Evolutionary conservation across 2,797 vertebrate genomes (phyloP).

Genomic region (Diglossa cyanea): DNA sequence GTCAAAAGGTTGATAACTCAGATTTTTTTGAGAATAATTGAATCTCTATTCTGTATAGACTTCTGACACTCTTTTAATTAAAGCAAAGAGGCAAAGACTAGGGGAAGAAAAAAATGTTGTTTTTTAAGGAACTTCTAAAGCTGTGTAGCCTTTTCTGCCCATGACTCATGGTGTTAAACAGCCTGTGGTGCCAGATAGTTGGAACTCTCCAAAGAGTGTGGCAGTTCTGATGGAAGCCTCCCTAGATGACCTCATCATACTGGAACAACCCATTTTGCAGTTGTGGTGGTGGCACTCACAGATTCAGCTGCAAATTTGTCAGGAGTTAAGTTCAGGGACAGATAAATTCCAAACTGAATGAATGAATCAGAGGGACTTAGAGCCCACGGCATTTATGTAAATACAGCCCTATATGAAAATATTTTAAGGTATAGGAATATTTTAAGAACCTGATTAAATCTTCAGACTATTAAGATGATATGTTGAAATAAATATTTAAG

Average conservation of each 20-base stretch:
- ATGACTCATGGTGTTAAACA: neutral
- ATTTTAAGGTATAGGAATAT: neutral
- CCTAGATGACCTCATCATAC: no score
- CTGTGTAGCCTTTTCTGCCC: neutral
- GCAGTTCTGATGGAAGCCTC: neutral
- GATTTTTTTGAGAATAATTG: neutral
- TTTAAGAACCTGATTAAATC: neutral
- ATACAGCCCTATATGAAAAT: neutral
- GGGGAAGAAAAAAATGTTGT: accelerated
- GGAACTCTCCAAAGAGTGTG: neutral
- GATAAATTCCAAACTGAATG: neutral
- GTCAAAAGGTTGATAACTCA: neutral
- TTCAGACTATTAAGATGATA: neutral
- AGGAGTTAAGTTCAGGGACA: neutral
- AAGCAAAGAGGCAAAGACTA: neutral
- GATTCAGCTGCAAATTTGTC: neutral
- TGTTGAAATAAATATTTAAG: neutral
- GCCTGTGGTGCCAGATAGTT: neutral
- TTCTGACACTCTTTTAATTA: neutral
- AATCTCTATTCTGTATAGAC: neutral
- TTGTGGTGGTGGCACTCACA: neutral
- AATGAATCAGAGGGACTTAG: neutral
- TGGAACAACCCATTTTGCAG: neutral
- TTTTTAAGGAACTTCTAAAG: neutral
- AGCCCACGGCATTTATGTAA: neutral